These are phyloP conservation scores for Dermochelys coriacea DNA, from an alignment of 2,797 vertebrate genomes.

Conservation along the genomic window DNA sequence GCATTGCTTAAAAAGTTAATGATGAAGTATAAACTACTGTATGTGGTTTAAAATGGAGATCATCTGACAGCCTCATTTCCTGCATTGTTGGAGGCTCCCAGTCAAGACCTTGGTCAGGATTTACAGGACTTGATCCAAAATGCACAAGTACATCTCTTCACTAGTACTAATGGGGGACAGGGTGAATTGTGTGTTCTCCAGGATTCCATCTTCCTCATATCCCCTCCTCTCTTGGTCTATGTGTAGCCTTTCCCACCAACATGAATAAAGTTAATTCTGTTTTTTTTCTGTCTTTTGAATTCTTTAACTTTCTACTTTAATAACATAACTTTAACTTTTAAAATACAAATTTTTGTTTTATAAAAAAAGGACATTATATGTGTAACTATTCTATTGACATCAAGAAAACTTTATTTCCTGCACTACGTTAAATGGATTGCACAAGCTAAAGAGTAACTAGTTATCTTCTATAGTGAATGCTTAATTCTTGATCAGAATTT, in stretches of 20 bases:
- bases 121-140: background rate
- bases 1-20: background rate
- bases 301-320: background rate
- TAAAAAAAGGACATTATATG: background rate
- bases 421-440: background rate
- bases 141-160: background rate
- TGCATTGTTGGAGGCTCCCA: background rate
- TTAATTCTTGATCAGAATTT: background rate
- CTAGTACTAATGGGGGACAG: background rate
- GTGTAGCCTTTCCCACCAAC: background rate
- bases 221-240: background rate
- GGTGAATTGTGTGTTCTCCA: background rate
- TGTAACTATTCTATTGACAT: background rate
- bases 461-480: background rate
- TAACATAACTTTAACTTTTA: background rate
- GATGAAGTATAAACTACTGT: background rate
- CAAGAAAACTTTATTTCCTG: background rate
- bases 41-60: background rate
- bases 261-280: background rate
- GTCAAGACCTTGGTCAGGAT: background rate
- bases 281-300: background rate
- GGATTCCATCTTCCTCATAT: background rate
- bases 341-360: background rate
- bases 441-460: background rate
- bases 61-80: background rate